Percentiles rank a stretch among this genome's conserved stretches.
Conservation (phyloP, 1,140 invertebrate species). For the Octopus sinensis region DNA sequence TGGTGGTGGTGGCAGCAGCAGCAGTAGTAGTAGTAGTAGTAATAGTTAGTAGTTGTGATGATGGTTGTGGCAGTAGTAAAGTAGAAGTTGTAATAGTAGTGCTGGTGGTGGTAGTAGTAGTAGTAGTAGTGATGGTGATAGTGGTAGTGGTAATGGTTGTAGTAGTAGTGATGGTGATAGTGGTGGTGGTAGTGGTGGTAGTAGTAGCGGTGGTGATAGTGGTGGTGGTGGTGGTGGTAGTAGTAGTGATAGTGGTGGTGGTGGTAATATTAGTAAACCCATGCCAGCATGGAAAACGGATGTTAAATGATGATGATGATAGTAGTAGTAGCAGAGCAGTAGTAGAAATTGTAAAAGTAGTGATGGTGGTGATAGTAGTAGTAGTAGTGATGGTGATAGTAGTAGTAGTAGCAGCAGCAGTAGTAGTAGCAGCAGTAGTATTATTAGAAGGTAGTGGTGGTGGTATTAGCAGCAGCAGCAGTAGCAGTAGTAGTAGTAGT, state of each 20-base stretch:
- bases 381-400: neutral
- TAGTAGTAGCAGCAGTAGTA: neutral
- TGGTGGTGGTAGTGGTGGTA: constrained; percentile 23
- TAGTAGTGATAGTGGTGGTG: constrained; percentile 22
- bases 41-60: constrained; percentile 30
- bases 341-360: neutral
- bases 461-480: neutral
- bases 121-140: constrained; percentile 24
- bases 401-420: neutral
- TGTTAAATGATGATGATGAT: neutral
- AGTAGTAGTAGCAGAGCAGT: neutral
- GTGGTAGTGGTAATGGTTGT: constrained; percentile 17
- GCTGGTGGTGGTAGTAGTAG: constrained; percentile 28
- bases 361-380: neutral
- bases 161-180: constrained; percentile 21
- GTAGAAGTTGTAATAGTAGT: constrained; percentile 16
- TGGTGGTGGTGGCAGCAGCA: constrained; percentile 20
- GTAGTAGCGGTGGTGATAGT: constrained; percentile 11
- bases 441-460: too few species aligned
- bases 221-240: constrained; percentile 25
- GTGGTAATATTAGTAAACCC: constrained; percentile 16
- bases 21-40: constrained; percentile 22
- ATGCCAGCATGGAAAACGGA: too few species aligned
- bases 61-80: constrained; percentile 53
- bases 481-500: neutral